Base-by-base conservation (phyloP, 2,888 invertebrate species). In the Netelia melanura region DNA sequence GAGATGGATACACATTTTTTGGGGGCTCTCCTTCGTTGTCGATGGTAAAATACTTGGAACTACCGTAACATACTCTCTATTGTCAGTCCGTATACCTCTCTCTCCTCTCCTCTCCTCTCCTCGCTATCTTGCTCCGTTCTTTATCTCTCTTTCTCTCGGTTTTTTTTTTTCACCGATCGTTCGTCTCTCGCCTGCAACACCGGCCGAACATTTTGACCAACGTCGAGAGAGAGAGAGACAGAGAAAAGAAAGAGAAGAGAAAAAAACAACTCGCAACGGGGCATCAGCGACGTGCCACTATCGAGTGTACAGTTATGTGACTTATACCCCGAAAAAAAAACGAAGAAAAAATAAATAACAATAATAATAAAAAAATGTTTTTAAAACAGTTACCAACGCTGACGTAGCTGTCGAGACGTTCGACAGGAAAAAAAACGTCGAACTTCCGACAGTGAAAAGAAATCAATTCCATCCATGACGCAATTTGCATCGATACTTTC, bases 41-140 rank as follows among this genome's bases (percentile, higher is more conserved):
- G 25, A 70, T 70, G 30, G 54, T 58, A 71, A 61, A 14, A 61
- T 68, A 48, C 70, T 71, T 23, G 78, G 62, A 81, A 84, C 81
- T 84, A 84, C 84, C 84, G 84, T 84, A 84, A 81, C 81, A 78
- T 70, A 70, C 68, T 84, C 77, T 74, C 62, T 74, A 84, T 84
- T 83, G 83, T 85, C 85, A 83, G 71, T 44, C 58, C 79, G 30
- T 71, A 72, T 78, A 72, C 75, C 75, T 64, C 65, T 68, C 81
- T 78, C 78, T 61, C 76, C 17, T 82, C 83, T 75, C 30, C 44
- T 78, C 62, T 48, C 48, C 38, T 65, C 78, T 11, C 68, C 17
- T 58, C 68, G 48, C 38, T 21, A 23, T 65, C 54, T 64, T n/a
- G n/a, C 25, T 17, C 43, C 25, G 10, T 56, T 58, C 68, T 56